Evolutionary conservation across 2,888 invertebrate genomes (phyloP).

Genomic region (Hanleya hanleyi): DNA sequence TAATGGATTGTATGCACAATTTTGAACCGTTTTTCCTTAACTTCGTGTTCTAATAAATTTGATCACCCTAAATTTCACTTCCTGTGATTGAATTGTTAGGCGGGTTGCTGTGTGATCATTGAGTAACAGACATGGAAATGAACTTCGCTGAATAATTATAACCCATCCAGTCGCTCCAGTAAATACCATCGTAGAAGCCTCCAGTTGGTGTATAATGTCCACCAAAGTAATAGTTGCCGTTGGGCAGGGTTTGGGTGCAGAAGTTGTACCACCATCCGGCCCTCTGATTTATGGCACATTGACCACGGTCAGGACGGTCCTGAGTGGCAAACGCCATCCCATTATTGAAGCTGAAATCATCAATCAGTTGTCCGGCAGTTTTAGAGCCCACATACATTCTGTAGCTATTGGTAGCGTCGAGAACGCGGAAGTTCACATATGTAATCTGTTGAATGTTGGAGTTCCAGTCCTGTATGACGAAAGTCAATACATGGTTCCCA

Average conservation of each 20-base stretch:
- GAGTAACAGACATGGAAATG: slow-evolving; percentile 48
- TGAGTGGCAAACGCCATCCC: slow-evolving; percentile 50
- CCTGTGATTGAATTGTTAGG: too few relatives aligned
- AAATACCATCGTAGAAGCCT: slow-evolving; percentile 58
- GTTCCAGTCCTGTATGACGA: slow-evolving; percentile 57
- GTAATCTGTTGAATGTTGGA: slow-evolving; percentile 28
- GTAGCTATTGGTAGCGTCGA: slow-evolving; percentile 27
- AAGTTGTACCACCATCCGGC: slow-evolving; percentile 67
- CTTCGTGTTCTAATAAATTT: too few relatives aligned
- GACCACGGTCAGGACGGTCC: slow-evolving; percentile 47
- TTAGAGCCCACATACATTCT: slow-evolving; percentile 41
- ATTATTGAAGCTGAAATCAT: slow-evolving; percentile 55
- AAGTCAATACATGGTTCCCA: slow-evolving; percentile 49
- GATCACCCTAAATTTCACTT: too few relatives aligned
- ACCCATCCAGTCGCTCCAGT: slow-evolving; percentile 59
- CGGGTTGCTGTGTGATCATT: too few relatives aligned
- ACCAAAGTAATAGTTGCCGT: slow-evolving; percentile 57
- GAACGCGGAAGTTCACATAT: slow-evolving; percentile 47
- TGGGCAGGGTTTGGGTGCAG: slow-evolving; percentile 55
- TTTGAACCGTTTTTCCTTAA: too few relatives aligned
- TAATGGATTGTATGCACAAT: too few relatives aligned
- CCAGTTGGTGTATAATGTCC: slow-evolving; percentile 52
- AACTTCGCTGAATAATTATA: slow-evolving; percentile 59
- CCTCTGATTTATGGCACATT: slow-evolving; percentile 55
- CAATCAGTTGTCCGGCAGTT: slow-evolving; percentile 37